Conservation (phyloP, 1,140 invertebrate species). For the Polypedilum pembai region DNA sequence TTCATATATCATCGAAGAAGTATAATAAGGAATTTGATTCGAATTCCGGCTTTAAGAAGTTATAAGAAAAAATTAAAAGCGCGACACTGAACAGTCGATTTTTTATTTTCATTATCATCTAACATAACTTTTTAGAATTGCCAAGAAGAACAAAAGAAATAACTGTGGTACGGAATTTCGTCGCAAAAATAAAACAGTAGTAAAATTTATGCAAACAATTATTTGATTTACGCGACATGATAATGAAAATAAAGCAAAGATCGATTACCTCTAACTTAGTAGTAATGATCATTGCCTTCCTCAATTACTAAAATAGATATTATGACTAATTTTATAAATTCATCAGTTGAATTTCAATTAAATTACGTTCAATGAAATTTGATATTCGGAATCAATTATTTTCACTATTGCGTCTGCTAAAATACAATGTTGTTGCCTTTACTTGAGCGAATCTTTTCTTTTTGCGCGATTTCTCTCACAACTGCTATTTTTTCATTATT, state of each 20-base stretch:
- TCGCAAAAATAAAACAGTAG: background rate
- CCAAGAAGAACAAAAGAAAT: background rate
- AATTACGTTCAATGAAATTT: background rate
- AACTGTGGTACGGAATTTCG: background rate
- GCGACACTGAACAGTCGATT: constrained; percentile 21
- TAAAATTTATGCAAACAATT: background rate
- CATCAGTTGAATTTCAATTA: background rate
- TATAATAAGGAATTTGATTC: background rate
- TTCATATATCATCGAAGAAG: background rate
- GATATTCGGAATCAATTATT: constrained; percentile 2
- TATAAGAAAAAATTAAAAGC: background rate
- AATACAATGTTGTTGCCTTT: background rate
- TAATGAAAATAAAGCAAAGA: background rate
- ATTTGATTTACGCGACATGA: background rate
- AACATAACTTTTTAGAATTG: background rate
- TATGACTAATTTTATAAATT: background rate
- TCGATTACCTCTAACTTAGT: background rate
- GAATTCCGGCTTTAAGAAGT: background rate
- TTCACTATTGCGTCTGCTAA: background rate
- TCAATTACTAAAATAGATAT: background rate
- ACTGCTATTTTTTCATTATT: background rate
- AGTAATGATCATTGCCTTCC: background rate
- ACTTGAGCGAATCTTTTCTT: background rate
- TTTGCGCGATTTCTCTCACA: background rate
- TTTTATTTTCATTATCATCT: background rate